These are phyloP conservation scores for Dermochelys coriacea DNA, from an alignment of 2,797 vertebrate species.

Conservation along the genomic window DNA sequence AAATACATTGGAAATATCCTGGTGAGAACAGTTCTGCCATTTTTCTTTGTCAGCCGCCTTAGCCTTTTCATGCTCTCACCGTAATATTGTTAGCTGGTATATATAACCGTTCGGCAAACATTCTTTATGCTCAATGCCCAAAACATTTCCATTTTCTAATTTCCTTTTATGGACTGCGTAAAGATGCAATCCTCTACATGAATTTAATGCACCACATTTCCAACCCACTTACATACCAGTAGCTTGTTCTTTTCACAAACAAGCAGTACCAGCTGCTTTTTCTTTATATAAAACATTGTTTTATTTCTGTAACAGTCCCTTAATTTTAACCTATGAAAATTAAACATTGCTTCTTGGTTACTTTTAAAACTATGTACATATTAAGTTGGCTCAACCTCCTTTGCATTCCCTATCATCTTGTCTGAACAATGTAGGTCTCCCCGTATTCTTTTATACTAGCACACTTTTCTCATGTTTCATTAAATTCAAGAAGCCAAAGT, in stretches of 20 bases:
- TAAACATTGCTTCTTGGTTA: neutral
- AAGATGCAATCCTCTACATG: neutral
- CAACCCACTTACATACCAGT: neutral
- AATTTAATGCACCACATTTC: neutral
- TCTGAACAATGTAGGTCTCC: neutral
- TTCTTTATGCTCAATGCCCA: neutral
- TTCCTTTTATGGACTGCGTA: neutral
- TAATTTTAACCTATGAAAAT: neutral
- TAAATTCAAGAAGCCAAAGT: neutral
- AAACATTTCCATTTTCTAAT: neutral
- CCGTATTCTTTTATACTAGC: neutral
- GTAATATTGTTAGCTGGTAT: neutral
- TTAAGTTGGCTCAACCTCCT: neutral
- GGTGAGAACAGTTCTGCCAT: neutral
- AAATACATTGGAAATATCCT: neutral
- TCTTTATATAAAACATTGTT: neutral
- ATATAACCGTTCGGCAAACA: neutral
- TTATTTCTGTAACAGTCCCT: neutral
- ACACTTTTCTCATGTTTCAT: neutral
- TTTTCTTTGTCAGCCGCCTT: neutral
- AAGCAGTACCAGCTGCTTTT: neutral
- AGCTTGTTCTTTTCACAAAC: neutral
- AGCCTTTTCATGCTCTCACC: neutral
- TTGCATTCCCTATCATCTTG: neutral
- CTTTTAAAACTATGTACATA: neutral